Evolutionary conservation across 2,797 vertebrate genomes (phyloP).

Genomic region (Cygnus olor): DNA sequence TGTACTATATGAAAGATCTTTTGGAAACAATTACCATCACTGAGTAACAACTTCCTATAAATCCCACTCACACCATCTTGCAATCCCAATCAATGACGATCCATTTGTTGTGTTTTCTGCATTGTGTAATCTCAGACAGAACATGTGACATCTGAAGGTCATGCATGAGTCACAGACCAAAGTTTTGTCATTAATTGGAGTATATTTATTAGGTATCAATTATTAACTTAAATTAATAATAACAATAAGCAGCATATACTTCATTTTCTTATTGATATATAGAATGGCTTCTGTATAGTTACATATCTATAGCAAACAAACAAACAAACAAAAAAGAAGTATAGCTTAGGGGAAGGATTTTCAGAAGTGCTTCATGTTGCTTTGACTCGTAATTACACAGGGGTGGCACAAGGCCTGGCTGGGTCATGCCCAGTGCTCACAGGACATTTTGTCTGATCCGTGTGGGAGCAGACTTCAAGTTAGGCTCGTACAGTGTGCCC

Average conservation of each 20-base stretch:
- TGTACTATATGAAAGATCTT: neutral
- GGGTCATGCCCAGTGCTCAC: accelerated
- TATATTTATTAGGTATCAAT: neutral
- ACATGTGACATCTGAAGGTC: neutral
- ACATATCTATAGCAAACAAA: neutral
- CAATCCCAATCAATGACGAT: neutral
- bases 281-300: neutral
- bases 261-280: neutral
- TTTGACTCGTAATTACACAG: neutral
- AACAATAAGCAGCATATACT: neutral
- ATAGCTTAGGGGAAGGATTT: neutral
- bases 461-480: accelerated
- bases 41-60: neutral
- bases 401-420: neutral
- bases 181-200: neutral
- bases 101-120: neutral
- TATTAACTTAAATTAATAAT: constrained; percentile 29
- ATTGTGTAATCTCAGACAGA: neutral
- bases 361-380: neutral
- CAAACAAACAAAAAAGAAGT: neutral
- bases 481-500: accelerated
- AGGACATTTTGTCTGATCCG: accelerated
- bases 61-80: neutral
- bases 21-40: neutral
- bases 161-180: neutral